Percentiles rank a stretch among this genome's conserved stretches.
phyloP scores from a whole-genome alignment of 2,888 invertebrate genomes.

The Cephus rjabovi region DNA sequence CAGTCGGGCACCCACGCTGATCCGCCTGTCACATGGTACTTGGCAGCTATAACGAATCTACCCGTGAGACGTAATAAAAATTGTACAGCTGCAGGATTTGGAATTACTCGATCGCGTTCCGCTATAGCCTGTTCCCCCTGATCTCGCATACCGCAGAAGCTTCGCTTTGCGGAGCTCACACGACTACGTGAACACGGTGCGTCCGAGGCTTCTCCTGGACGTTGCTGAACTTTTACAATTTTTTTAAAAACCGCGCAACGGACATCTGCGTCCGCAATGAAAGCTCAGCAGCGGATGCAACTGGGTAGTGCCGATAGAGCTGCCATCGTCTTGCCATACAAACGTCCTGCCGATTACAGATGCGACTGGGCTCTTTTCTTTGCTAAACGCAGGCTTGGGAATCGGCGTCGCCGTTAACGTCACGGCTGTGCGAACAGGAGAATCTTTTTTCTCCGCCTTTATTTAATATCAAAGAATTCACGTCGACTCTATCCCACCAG shows the following conservation, averaged over 20 bases:
- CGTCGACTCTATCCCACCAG: background rate
- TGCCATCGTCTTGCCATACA: slow-evolving; percentile 64
- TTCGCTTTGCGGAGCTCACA: background rate
- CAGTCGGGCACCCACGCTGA: background rate
- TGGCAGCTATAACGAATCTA: background rate
- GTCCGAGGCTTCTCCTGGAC: background rate
- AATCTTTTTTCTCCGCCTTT: background rate
- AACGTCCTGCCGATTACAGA: slow-evolving; percentile 58
- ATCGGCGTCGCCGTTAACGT: background rate
- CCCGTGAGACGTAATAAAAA: background rate
- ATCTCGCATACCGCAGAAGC: background rate
- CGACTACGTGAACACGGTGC: background rate
- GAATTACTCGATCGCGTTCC: background rate
- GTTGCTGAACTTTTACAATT: background rate
- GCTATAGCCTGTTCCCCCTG: background rate
- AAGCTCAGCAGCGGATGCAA: slow-evolving; percentile 39
- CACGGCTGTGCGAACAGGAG: background rate
- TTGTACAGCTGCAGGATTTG: background rate
- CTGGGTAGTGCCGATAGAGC: slow-evolving; percentile 57
- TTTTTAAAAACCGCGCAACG: slow-evolving; percentile 25
- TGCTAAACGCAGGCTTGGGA: slow-evolving; percentile 16
- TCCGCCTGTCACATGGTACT: background rate
- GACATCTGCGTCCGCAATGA: slow-evolving; percentile 41
- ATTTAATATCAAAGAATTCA: background rate
- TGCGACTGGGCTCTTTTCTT: slow-evolving; percentile 32